These are phyloP conservation scores for Saccostrea glomerata DNA, from an alignment of 1,140 invertebrate genomes.

Conservation along the genomic window DNA sequence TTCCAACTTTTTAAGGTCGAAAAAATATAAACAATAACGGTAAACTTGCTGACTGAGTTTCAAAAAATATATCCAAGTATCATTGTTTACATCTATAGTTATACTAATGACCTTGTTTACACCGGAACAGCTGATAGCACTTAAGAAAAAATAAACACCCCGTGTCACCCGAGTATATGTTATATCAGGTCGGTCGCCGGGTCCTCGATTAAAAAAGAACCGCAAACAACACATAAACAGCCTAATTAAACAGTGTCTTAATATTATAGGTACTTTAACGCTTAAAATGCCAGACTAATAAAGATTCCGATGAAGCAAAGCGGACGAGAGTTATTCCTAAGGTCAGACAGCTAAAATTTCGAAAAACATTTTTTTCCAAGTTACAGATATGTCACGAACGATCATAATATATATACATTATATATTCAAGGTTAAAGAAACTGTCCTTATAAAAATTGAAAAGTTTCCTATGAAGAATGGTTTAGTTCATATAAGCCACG, in stretches of 20 bases:
- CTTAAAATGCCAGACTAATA: not conserved
- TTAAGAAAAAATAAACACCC: not conserved
- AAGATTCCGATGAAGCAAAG: constrained; percentile 20
- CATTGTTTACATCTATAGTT: not conserved
- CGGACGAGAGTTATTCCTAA: not conserved
- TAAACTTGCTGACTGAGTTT: no score
- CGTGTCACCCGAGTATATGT: not conserved
- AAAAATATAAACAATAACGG: no score
- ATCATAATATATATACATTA: no score
- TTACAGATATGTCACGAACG: not conserved
- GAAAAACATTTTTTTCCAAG: not conserved
- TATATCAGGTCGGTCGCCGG: not conserved
- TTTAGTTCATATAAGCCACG: no score
- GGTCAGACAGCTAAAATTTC: not conserved
- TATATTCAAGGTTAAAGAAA: not conserved
- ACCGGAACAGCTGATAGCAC: not conserved
- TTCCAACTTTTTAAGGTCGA: no score
- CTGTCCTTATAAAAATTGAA: not conserved
- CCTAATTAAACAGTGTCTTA: not conserved
- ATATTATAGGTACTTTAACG: not conserved
- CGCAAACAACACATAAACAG: constrained; percentile 1
- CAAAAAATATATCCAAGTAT: not conserved
- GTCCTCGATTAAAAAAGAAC: not conserved
- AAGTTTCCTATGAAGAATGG: not conserved
- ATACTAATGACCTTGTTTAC: not conserved